Evolutionary conservation across 2,113 vertebrate genomes (phyloP).

Genomic region (Xerus inauris): DNA sequence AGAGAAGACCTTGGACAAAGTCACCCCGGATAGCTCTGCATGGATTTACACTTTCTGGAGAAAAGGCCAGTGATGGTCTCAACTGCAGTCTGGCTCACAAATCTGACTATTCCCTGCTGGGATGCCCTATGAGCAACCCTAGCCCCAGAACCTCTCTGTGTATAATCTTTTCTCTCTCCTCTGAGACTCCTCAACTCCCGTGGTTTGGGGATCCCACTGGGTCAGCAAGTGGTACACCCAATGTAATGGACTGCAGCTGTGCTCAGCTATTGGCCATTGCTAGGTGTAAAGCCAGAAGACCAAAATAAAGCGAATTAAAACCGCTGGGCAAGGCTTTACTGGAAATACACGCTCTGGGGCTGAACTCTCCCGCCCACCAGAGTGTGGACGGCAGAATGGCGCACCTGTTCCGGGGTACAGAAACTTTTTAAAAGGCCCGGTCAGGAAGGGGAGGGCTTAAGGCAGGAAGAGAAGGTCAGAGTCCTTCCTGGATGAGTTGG

Average conservation of each 20-base stretch:
- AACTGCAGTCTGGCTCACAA: not conserved
- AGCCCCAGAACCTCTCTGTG: no score
- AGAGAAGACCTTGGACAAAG: fast-evolving
- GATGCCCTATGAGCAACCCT: fast-evolving
- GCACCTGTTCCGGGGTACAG: no score
- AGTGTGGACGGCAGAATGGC: no score
- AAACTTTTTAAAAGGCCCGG: no score
- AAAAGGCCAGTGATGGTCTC: not conserved
- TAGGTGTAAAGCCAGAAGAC: no score
- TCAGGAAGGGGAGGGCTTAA: no score
- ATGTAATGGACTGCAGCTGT: fast-evolving
- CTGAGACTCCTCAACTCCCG: fast-evolving
- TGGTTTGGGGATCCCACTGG: fast-evolving
- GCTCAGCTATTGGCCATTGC: not conserved
- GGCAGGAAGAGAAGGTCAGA: no score
- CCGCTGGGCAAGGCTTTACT: no score
- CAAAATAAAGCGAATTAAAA: no score
- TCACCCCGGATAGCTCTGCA: fast-evolving
- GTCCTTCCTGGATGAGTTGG: no score
- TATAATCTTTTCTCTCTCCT: not conserved
- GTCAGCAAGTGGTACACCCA: fast-evolving
- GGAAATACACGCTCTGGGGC: no score
- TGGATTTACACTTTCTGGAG: not conserved
- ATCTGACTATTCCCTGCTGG: not conserved
- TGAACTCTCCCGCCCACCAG: no score